Conservation (phyloP, 2,797 vertebrate species). For the Halcyon badia region DNA sequence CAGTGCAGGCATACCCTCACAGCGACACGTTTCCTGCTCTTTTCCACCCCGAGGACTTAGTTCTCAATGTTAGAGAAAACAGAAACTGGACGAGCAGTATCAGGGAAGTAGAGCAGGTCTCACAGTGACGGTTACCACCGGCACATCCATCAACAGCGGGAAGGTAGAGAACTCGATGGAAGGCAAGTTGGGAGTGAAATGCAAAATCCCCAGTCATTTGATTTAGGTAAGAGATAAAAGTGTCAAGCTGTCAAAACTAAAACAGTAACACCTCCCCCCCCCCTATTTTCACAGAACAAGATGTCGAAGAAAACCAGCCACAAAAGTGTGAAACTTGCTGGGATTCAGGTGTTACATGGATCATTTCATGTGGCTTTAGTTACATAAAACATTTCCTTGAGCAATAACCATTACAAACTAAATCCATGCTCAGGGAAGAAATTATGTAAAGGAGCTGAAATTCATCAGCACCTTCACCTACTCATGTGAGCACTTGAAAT, state of each 20-base stretch:
- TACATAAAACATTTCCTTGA: constrained; percentile 29
- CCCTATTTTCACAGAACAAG: not conserved
- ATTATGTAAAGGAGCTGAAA: constrained; percentile 47
- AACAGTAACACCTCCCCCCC: not conserved
- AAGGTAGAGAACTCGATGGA: not conserved
- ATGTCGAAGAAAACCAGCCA: not conserved
- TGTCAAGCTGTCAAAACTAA: not conserved
- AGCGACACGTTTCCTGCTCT: not conserved
- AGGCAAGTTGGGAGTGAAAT: not conserved
- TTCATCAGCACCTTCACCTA: constrained; percentile 3
- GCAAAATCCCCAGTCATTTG: not conserved
- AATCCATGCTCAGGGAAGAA: constrained; percentile 29
- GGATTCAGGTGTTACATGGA: not conserved
- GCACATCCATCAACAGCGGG: not conserved
- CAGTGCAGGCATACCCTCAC: not conserved
- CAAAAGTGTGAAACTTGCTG: not conserved
- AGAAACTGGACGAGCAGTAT: not conserved
- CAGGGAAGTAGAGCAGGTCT: not conserved
- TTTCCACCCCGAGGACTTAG: not conserved
- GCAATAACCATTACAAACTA: constrained; percentile 42
- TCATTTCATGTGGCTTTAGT: not conserved
- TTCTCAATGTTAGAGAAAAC: not conserved
- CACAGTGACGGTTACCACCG: not conserved
- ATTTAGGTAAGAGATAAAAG: not conserved
- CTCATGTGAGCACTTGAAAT: not conserved